Conservation (phyloP, 2,113 vertebrate species). For the Cheilinus undulatus region DNA sequence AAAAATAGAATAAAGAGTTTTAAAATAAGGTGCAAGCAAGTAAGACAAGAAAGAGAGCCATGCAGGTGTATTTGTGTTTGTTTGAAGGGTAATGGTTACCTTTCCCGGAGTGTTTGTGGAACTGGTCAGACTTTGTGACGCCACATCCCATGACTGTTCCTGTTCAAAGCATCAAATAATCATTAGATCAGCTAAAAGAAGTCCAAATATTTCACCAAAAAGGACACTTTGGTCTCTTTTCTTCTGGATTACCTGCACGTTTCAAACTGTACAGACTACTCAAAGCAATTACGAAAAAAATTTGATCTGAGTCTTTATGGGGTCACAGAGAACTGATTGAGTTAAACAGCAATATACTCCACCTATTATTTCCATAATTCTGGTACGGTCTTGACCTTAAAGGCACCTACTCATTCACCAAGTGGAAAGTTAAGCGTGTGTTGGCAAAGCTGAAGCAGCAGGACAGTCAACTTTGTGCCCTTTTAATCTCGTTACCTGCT, state of each 20-base stretch:
- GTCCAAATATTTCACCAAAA: not conserved
- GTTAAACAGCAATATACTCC: not conserved
- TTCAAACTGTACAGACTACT: too few species aligned
- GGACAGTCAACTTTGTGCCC: not conserved
- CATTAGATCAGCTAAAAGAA: not conserved
- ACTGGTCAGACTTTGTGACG: constrained; percentile 78
- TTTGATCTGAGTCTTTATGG: not conserved
- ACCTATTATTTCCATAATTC: not conserved
- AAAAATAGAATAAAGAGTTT: not conserved
- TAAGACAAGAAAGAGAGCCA: not conserved
- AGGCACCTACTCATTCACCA: not conserved
- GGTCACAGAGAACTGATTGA: not conserved
- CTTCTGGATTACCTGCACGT: not conserved
- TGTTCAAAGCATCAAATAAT: constrained; percentile 41
- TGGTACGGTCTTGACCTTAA: not conserved
- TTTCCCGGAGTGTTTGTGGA: constrained; percentile 77
- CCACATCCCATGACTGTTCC: constrained; percentile 85
- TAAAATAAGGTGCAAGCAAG: not conserved
- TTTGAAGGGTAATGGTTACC: constrained; percentile 61
- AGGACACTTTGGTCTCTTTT: not conserved
- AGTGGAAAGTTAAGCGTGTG: not conserved
- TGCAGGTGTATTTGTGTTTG: not conserved
- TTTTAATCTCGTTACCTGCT: constrained; percentile 73
- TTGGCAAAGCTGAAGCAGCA: constrained; percentile 28
- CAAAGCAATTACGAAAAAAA: too few species aligned